phyloP scores from a whole-genome alignment of 2,888 invertebrate species.

The Odontocerum albicorne region DNA sequence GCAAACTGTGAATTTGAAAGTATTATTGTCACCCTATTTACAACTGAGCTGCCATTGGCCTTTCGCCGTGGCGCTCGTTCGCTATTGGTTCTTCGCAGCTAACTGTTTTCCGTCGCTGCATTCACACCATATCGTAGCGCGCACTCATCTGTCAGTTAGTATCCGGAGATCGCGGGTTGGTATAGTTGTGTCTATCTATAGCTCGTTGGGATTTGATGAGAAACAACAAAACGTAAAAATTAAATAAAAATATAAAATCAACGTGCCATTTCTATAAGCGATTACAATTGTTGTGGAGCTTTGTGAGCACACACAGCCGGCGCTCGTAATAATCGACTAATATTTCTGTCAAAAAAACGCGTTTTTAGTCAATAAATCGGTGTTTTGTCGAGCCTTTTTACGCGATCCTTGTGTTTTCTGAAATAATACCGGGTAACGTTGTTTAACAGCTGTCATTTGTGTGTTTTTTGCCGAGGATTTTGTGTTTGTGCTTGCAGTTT shows the following conservation, averaged over 20 bases:
- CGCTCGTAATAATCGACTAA: no score
- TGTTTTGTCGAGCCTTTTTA: no score
- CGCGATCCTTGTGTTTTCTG: no score
- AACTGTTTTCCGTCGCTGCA: constrained; percentile 18
- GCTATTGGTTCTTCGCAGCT: constrained; percentile 21
- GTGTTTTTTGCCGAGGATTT: constrained; percentile 23
- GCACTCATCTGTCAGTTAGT: constrained; percentile 25
- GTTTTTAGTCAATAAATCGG: no score
- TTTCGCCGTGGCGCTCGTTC: constrained; percentile 1
- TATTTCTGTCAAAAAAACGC: no score
- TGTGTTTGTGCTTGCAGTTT: constrained; percentile 21
- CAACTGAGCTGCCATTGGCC: constrained; percentile 22
- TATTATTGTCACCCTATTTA: constrained; percentile 11
- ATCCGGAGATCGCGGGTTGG: constrained; percentile 12
- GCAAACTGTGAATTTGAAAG: no score
- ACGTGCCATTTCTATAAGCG: constrained; percentile 25
- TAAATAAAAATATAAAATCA: constrained; percentile 2
- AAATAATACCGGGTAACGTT: no score
- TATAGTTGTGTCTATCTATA: background rate
- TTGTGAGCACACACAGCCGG: background rate
- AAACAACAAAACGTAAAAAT: constrained; percentile 22
- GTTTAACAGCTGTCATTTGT: constrained; percentile 6
- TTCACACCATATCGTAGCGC: constrained; percentile 19
- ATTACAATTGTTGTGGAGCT: background rate
- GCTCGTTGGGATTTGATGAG: constrained; percentile 6